phyloP scores from a whole-genome alignment of 2,888 invertebrate genomes.

The Creontiades dilutus region DNA sequence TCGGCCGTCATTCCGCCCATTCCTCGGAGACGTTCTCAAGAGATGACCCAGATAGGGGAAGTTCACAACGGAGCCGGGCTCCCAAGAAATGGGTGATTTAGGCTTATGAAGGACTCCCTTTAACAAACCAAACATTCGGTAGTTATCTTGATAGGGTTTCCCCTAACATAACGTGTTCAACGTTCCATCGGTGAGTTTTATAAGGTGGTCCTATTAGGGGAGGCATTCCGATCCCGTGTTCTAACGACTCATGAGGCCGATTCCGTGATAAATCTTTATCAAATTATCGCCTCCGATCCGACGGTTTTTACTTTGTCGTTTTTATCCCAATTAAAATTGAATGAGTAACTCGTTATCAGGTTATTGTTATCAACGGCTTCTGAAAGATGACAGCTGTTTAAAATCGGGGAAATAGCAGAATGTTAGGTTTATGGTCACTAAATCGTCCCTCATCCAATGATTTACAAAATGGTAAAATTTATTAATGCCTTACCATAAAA shows the following conservation, averaged over 20 bases:
- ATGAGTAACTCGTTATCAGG: not conserved
- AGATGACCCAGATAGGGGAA: constrained; percentile 54
- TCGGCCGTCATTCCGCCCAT: constrained; percentile 44
- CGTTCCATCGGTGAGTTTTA: constrained; percentile 17
- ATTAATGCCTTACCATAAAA: too few relatives aligned
- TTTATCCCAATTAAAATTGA: not conserved
- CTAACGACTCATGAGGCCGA: constrained; percentile 43
- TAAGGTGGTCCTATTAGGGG: constrained; percentile 30
- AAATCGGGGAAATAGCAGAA: too few relatives aligned
- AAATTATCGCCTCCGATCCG: not conserved
- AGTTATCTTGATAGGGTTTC: constrained; percentile 55
- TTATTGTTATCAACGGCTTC: too few relatives aligned
- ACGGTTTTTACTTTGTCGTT: not conserved
- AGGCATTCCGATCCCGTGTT: constrained; percentile 24
- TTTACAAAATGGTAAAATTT: too few relatives aligned
- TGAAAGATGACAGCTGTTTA: too few relatives aligned
- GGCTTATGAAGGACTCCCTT: constrained; percentile 53
- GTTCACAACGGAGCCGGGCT: not conserved
- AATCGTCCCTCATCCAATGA: too few relatives aligned
- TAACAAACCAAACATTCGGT: constrained; percentile 57
- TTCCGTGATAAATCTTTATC: constrained; percentile 38
- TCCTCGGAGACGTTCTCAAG: constrained; percentile 51
- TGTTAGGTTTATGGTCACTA: too few relatives aligned
- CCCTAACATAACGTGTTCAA: not conserved
- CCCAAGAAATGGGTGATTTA: constrained; percentile 46